Conservation (phyloP, 2,797 vertebrate species). For the Spinibarbus caldwelli region DNA sequence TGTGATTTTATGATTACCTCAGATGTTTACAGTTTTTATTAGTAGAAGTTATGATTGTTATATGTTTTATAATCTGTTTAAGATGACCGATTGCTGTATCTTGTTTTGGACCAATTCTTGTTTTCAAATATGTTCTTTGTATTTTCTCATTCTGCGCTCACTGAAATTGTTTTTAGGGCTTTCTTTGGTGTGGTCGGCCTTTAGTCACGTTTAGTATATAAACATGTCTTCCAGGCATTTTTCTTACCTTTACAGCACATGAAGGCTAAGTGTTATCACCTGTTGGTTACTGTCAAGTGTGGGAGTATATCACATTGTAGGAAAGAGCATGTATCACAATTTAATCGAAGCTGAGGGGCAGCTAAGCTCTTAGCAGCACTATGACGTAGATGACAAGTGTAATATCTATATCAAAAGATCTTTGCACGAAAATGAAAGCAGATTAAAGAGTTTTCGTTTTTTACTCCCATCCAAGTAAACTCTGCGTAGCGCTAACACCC, state of each 20-base stretch:
- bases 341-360: slow-evolving; percentile 58
- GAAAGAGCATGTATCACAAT: slow-evolving; percentile 53
- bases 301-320: slow-evolving; percentile 42
- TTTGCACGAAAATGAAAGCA: slow-evolving; percentile 58
- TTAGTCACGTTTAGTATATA: slow-evolving; percentile 26
- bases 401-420: slow-evolving; percentile 55
- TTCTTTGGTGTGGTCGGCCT: slow-evolving; percentile 39
- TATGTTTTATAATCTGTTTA: neutral
- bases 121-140: neutral
- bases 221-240: slow-evolving; percentile 30
- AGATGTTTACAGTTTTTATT: neutral
- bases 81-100: neutral
- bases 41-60: neutral
- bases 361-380: slow-evolving; percentile 40
- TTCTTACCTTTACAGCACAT: slow-evolving; percentile 41
- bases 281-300: slow-evolving; percentile 39
- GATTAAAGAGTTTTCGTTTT: slow-evolving; percentile 53
- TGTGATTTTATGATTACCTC: neutral
- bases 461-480: slow-evolving; percentile 54
- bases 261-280: slow-evolving; percentile 48
- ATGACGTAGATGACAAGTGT: slow-evolving; percentile 70
- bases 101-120: neutral
- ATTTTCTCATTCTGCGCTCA: neutral
- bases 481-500: slow-evolving; percentile 61
- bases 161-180: neutral